Evolutionary conservation across 2,888 invertebrate species (phyloP).

Genomic region (Heliothis peltigera): DNA sequence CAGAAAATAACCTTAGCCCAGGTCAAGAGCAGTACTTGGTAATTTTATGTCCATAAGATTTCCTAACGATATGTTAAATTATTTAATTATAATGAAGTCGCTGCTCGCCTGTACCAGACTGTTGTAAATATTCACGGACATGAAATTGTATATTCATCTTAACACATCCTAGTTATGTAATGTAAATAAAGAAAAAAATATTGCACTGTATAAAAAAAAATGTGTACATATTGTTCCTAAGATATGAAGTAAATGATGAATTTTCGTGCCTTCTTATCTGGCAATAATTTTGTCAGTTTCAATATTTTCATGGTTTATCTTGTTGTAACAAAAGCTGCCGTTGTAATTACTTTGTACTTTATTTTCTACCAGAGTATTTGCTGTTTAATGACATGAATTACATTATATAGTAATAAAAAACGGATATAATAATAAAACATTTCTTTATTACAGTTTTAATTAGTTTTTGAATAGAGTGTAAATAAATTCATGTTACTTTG

Average conservation of each 20-base stretch:
- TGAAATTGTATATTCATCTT: slow-evolving; percentile 44
- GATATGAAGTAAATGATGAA: slow-evolving; percentile 55
- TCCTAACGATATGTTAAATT: background rate
- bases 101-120: slow-evolving; percentile 41
- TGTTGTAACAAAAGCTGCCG: background rate
- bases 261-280: slow-evolving; percentile 66
- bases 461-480: slow-evolving; percentile 44
- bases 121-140: slow-evolving; percentile 49
- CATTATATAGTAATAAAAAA: slow-evolving; percentile 16
- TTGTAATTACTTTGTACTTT: slow-evolving; percentile 7
- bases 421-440: slow-evolving; percentile 1
- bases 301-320: slow-evolving; percentile 18
- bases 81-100: background rate
- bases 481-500: slow-evolving; percentile 57
- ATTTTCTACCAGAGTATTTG: slow-evolving; percentile 17
- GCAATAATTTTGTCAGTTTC: slow-evolving; percentile 18
- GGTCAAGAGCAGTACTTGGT: background rate
- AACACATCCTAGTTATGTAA: slow-evolving; percentile 35
- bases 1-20: background rate
- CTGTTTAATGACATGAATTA: slow-evolving; percentile 14
- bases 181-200: slow-evolving; percentile 55
- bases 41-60: background rate
- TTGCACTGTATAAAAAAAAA: slow-evolving; percentile 60
- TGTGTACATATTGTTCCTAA: slow-evolving; percentile 75
- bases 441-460: slow-evolving; percentile 40